A percentile compares a stretch with the other conserved stretches of the same genome.
Evolutionary conservation across 2,797 vertebrate genomes (phyloP).

Genomic region (Anolis apletophallus): DNA sequence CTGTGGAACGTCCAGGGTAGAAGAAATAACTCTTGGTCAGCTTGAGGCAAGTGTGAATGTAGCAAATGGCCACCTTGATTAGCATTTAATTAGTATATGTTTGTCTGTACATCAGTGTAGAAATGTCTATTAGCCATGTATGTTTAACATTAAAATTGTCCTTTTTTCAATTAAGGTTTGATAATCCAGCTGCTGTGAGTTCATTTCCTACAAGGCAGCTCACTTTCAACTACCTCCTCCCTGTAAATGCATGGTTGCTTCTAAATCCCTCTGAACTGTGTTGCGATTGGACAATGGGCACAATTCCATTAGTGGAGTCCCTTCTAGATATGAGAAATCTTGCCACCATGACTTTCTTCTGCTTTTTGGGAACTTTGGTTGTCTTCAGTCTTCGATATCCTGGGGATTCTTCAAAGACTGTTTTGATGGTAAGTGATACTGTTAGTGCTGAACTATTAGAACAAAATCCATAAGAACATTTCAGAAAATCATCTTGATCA

Average conservation of each 20-base stretch:
- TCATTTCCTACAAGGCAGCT: conserved; percentile 90
- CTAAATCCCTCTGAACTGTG: conserved; percentile 96
- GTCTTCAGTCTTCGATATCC: conserved; percentile 88
- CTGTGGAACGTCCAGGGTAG: too few relatives aligned
- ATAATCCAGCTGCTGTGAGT: conserved; percentile 99
- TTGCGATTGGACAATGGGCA: conserved; percentile 99
- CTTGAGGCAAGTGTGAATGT: too few relatives aligned
- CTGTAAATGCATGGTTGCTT: conserved; percentile 96
- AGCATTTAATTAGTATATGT: too few relatives aligned
- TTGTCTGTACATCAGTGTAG: neutral
- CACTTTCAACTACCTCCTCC: conserved; percentile 98
- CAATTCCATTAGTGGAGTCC: conserved; percentile 95
- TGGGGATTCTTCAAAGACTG: conserved; percentile 90
- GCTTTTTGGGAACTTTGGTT: conserved; percentile 84
- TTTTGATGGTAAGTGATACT: conserved; percentile 89
- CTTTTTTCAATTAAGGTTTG: conserved; percentile 84
- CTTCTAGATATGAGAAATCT: conserved; percentile 90
- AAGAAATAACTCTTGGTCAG: too few relatives aligned
- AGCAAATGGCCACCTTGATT: too few relatives aligned
- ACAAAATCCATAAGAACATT: neutral
- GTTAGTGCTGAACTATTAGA: neutral
- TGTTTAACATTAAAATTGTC: conserved; percentile 28
- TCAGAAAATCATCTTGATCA: neutral
- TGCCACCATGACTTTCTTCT: conserved; percentile 91
- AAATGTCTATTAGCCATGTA: neutral